These are phyloP conservation scores for Linyphia triangularis DNA, from an alignment of 2,888 invertebrate species.

Conservation along the genomic window DNA sequence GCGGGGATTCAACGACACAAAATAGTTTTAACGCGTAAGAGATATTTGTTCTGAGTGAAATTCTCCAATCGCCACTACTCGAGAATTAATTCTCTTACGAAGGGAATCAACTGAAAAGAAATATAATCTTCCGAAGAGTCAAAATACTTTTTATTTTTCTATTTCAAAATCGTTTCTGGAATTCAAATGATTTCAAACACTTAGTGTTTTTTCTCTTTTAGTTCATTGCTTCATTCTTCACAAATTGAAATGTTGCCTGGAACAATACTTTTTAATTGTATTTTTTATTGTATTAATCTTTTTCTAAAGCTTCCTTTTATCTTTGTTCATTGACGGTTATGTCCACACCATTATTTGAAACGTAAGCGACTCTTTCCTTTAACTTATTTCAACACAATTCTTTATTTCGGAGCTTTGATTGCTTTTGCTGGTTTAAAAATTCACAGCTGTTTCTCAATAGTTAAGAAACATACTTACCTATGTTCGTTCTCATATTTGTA, in stretches of 20 bases:
- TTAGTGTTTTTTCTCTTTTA: slow-evolving; percentile 12
- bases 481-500: no score
- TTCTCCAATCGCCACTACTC: background rate
- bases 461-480: no score
- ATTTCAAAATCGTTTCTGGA: slow-evolving; percentile 35
- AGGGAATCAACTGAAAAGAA: slow-evolving; percentile 35
- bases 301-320: no score
- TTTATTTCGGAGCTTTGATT: no score
- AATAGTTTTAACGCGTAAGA: background rate
- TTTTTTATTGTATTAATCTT: no score
- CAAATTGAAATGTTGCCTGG: background rate
- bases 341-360: no score
- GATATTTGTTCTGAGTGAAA: slow-evolving; percentile 5
- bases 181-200: slow-evolving; percentile 56
- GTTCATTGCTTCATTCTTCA: no score
- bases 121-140: slow-evolving; percentile 46
- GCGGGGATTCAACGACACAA: background rate
- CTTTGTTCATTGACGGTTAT: no score
- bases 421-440: no score
- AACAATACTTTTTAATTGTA: background rate
- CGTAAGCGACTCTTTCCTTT: no score
- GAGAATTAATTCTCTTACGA: slow-evolving; percentile 39
- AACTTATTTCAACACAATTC: no score
- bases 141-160: slow-evolving; percentile 27
- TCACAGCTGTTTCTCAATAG: no score